phyloP scores from a whole-genome alignment of 2,113 vertebrate genomes.

The Tympanuchus pallidicinctus region DNA sequence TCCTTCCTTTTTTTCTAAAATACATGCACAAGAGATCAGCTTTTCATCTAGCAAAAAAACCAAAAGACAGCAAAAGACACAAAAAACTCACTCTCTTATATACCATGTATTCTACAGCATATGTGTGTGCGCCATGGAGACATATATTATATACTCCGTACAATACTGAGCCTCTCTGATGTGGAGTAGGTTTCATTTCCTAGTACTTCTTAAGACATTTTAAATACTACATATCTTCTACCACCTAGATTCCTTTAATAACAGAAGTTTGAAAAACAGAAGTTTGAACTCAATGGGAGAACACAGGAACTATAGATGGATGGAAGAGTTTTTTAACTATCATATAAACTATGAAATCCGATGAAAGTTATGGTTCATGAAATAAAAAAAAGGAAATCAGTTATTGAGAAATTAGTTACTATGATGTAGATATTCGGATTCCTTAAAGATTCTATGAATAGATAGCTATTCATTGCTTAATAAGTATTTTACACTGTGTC shows the following conservation, averaged over 20 bases:
- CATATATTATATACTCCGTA: background rate
- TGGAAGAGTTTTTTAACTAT: background rate
- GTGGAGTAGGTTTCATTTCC: background rate
- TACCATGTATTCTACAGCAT: background rate
- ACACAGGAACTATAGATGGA: fast-evolving
- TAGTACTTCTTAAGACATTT: background rate
- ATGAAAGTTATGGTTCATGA: background rate
- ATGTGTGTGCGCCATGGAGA: no score
- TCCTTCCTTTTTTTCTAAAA: background rate
- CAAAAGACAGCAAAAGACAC: no score
- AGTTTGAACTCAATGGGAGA: background rate
- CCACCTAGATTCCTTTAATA: background rate
- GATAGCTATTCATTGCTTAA: background rate
- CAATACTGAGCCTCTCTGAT: background rate
- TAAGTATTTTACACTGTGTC: background rate
- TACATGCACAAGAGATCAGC: background rate
- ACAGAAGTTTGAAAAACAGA: background rate
- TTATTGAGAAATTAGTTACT: background rate
- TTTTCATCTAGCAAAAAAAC: background rate
- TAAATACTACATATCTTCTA: background rate
- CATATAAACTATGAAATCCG: background rate
- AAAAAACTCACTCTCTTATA: background rate
- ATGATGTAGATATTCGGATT: background rate
- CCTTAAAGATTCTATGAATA: background rate
- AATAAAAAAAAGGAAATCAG: background rate